Evolutionary conservation across 2,797 vertebrate species (phyloP), one percentile per base, ranked within the genome.

Genomic region (Myotis findleyi): DNA sequence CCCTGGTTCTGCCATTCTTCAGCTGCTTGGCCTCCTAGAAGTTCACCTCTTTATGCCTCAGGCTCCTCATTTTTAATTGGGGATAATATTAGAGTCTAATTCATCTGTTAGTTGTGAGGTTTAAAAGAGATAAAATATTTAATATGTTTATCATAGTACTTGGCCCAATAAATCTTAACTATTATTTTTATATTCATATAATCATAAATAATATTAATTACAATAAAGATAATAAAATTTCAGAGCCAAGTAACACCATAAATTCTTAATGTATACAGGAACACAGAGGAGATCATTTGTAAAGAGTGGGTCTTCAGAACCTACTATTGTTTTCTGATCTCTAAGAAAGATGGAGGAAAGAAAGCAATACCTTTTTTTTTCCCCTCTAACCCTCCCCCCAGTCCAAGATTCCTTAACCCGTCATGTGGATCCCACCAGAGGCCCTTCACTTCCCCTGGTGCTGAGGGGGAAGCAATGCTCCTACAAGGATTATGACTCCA

Each of bases 121-220:
- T 91, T 80, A 81, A 91, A 69, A 76, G 62, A 73, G 36, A 89
- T 18, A 76, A 93, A 83, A n/a, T 41, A 53, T 92, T 95, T 93
- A 87, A 91, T 80, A 75, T 68, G 44, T 47, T 93, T 91, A 84
- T 77, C 66, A 55, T 51, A 64, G 47, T 44, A 25, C 18, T 79
- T 79, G n/a, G 62, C 12, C 73, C n/a, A 91, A n/a, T 77, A 55
- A 71, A 73, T 69, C 36, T 76, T 88, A 51, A 82, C 55, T 66
- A 23, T 47, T 57, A 13, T 44, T 94, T 94, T 92, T 83, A 33
- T 91, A 75, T 73, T 72, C 30, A 69, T 71, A 75, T 71, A 80
- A 59, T 72, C 33, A 79, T 71, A 91, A 92, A 75, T 83, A 68
- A 76, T 75, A 75, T 75, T 17, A 77, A 83, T 9, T 92, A 20